These are phyloP conservation scores for Halcyon chelicuti DNA, from an alignment of 2,797 vertebrate genomes.

Conservation along the genomic window DNA sequence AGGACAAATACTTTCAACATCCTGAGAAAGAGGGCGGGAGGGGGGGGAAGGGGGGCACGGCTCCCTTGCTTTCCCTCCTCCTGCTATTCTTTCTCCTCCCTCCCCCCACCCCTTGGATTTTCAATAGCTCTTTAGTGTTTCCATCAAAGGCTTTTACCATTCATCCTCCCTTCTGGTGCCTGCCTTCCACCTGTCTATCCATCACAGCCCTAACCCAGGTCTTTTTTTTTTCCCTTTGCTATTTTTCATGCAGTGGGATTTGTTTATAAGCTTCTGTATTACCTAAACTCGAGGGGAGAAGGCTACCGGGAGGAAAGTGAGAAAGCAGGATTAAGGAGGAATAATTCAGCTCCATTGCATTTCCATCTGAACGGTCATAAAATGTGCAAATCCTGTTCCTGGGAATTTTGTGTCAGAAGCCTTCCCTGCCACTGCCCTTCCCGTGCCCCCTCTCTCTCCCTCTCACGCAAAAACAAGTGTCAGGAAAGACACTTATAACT, in stretches of 20 bases:
- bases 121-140: conserved; percentile 73
- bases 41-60: conserved; percentile 32
- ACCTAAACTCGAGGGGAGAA: conserved; percentile 49
- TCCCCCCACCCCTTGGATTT: conserved; percentile 60
- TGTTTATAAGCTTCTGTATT: conserved; percentile 67
- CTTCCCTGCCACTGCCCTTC: conserved; percentile 46
- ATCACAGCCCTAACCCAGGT: conserved; percentile 58
- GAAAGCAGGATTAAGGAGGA: conserved; percentile 67
- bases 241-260: conserved; percentile 38
- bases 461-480: background rate
- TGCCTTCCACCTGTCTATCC: conserved; percentile 72
- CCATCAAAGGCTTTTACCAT: conserved; percentile 70
- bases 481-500: background rate
- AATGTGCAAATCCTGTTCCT: conserved; percentile 70
- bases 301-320: conserved; percentile 46
- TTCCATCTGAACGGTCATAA: conserved; percentile 65
- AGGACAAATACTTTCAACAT: conserved; percentile 74
- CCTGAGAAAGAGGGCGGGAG: conserved; percentile 61
- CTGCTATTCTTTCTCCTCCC: conserved; percentile 66
- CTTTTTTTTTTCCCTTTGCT: background rate
- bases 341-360: conserved; percentile 52
- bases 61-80: conserved; percentile 59
- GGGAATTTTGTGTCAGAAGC: conserved; percentile 42
- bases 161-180: conserved; percentile 63
- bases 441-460: background rate